Evolutionary conservation across 2,888 invertebrate genomes (phyloP).

Genomic region (Alloplasta piceator): DNA sequence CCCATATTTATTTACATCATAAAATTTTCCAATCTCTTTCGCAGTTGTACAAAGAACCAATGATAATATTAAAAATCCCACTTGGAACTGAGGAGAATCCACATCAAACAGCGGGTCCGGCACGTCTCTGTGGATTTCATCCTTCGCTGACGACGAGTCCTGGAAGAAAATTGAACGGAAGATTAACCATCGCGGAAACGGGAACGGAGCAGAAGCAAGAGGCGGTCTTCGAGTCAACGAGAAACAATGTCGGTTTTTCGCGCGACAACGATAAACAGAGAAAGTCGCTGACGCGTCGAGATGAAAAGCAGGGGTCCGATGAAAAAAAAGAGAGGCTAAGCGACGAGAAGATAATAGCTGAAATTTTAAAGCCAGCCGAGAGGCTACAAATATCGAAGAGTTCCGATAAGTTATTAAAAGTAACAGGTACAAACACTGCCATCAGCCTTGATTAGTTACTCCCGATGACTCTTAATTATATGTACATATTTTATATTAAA

Average conservation of each 20-base stretch:
- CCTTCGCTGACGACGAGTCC: constrained; percentile 66
- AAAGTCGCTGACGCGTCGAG: constrained; percentile 26
- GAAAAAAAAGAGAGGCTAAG: constrained; percentile 74
- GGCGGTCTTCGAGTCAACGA: constrained; percentile 37
- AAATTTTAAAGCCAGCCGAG: constrained; percentile 81
- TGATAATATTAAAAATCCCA: constrained; percentile 75
- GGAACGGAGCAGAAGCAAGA: constrained; percentile 49
- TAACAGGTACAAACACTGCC: constrained; percentile 81
- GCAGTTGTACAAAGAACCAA: constrained; percentile 82
- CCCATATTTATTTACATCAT: too few species aligned
- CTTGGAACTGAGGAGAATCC: constrained; percentile 71
- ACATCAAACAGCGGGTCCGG: constrained; percentile 62
- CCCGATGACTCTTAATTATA: constrained; percentile 72
- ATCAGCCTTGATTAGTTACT: constrained; percentile 81
- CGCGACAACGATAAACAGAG: constrained; percentile 20
- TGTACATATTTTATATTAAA: constrained; percentile 82
- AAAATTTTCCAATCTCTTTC: constrained; percentile 22
- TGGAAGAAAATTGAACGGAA: constrained; percentile 79
- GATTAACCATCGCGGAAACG: constrained; percentile 70
- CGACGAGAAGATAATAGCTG: constrained; percentile 82
- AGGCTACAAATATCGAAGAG: constrained; percentile 74
- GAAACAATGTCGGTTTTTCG: constrained; percentile 13
- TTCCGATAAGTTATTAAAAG: constrained; percentile 76
- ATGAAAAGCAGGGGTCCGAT: constrained; percentile 39
- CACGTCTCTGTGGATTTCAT: constrained; percentile 60